These are phyloP conservation scores for Acanthosepion esculentum DNA, from an alignment of 2,888 invertebrate genomes.

Conservation along the genomic window DNA sequence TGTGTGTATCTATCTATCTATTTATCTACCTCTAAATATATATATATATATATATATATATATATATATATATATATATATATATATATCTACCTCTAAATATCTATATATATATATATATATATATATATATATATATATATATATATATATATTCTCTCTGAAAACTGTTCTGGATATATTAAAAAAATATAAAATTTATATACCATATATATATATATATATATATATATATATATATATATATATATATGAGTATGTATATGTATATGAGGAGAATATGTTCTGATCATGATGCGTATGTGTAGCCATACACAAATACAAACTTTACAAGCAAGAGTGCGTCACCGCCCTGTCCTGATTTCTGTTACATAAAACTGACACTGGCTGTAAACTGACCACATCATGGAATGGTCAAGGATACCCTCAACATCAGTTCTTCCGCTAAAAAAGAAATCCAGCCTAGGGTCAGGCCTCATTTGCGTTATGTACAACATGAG, in stretches of 20 bases:
- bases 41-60: too few relatives aligned
- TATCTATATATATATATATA: background rate
- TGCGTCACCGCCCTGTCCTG: background rate
- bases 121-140: background rate
- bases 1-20: too few relatives aligned
- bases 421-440: background rate
- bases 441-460: background rate
- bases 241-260: background rate
- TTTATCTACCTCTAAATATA: too few relatives aligned
- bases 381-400: background rate
- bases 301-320: too few relatives aligned
- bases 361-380: background rate
- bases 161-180: too few relatives aligned
- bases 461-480: background rate
- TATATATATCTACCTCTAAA: too few relatives aligned
- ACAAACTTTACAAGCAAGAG: background rate
- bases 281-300: background rate
- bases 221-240: background rate
- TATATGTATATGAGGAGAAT: background rate
- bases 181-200: too few relatives aligned
- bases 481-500: background rate
- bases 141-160: background rate
- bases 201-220: background rate
- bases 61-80: too few relatives aligned
- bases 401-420: background rate